Percentiles rank a stretch among this genome's conserved stretches.
These are phyloP conservation scores for Thunnus maccoyii DNA, from an alignment of 2,113 vertebrate genomes.

Conservation along the genomic window DNA sequence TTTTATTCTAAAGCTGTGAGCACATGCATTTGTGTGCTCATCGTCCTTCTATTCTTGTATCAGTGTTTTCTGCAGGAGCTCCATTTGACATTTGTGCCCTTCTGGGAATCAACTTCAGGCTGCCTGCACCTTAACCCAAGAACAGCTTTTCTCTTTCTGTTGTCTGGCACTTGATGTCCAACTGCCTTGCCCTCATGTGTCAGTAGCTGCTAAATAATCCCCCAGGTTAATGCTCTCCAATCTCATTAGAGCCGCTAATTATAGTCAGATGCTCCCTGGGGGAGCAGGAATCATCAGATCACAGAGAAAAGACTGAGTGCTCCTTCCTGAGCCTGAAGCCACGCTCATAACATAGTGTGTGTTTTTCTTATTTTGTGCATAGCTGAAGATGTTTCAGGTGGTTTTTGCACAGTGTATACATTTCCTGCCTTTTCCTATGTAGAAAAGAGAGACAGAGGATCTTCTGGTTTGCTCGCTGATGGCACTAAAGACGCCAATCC, in stretches of 20 bases:
- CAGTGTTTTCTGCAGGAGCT: constrained; percentile 19
- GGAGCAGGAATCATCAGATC: constrained; percentile 67
- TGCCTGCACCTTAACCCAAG: constrained; percentile 51
- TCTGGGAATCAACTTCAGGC: constrained; percentile 63
- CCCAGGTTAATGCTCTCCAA: constrained; percentile 70
- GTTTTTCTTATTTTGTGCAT: neutral
- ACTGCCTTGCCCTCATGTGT: constrained; percentile 73
- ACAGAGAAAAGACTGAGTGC: neutral
- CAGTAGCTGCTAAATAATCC: constrained; percentile 74
- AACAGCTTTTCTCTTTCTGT: constrained; percentile 70
- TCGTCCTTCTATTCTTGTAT: neutral
- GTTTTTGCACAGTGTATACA: neutral
- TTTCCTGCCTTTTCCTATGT: constrained; percentile 16
- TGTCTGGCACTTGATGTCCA: constrained; percentile 68
- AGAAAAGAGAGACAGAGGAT: neutral
- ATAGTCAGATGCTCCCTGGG: constrained; percentile 67
- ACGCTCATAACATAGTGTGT: neutral
- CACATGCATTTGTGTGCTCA: neutral
- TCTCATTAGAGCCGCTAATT: constrained; percentile 76
- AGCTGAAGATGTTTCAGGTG: neutral
- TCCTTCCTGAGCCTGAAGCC: neutral
- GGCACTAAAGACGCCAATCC: constrained; percentile 81
- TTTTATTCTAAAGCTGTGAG: neutral
- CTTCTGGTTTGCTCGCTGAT: constrained; percentile 44
- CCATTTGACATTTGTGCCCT: constrained; percentile 48